phyloP scores from a whole-genome alignment of 2,797 vertebrate genomes.

The Chiloscyllium punctatum region DNA sequence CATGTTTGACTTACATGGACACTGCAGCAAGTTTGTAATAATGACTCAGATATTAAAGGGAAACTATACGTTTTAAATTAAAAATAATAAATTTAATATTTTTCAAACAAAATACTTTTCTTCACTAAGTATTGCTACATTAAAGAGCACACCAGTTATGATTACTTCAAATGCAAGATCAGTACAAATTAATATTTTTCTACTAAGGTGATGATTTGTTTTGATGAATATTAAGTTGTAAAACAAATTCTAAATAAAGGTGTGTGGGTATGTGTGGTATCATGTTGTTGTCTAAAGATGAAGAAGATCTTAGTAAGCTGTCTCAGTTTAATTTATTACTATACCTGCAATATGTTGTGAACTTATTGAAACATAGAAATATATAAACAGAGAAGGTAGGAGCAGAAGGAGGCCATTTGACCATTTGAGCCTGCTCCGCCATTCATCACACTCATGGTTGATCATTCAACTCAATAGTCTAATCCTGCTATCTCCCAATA shows the following conservation, averaged over 20 bases:
- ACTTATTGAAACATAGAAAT: not conserved
- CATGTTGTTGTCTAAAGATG: not conserved
- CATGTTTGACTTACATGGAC: conserved; percentile 5
- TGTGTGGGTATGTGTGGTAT: not conserved
- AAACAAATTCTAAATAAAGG: not conserved
- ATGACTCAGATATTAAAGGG: conserved; percentile 20
- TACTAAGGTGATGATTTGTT: not conserved
- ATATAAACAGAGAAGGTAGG: too few relatives aligned
- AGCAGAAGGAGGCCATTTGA: too few relatives aligned
- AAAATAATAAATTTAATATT: not conserved
- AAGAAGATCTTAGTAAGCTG: not conserved
- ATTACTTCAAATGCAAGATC: not conserved
- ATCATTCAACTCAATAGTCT: too few relatives aligned
- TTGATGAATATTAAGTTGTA: not conserved
- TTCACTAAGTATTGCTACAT: not conserved
- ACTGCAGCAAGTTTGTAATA: not conserved
- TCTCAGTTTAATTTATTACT: not conserved
- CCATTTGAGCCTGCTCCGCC: too few relatives aligned
- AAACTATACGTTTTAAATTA: not conserved
- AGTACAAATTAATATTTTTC: not conserved
- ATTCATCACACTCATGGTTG: too few relatives aligned
- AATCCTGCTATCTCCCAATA: too few relatives aligned
- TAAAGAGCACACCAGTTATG: not conserved
- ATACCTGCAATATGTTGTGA: not conserved
- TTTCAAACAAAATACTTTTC: not conserved